These are phyloP conservation scores for Tenthredo mesomela DNA, from an alignment of 2,888 invertebrate species.

Conservation along the genomic window DNA sequence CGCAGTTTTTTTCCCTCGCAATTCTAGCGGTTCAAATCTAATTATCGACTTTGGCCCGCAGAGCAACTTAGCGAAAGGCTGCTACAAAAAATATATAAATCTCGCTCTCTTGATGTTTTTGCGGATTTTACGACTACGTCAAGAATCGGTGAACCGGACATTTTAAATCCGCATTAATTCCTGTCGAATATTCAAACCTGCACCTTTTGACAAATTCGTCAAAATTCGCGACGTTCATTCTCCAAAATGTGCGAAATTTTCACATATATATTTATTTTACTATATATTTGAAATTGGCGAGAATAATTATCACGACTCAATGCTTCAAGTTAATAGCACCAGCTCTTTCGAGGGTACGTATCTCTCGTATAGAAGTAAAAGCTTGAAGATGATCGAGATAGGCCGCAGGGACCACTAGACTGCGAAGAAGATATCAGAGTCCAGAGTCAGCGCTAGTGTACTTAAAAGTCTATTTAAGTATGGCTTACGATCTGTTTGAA, in stretches of 20 bases:
- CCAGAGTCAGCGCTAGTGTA: conserved; percentile 7
- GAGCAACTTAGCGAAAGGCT: neutral
- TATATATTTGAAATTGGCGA: neutral
- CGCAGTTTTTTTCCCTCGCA: conserved; percentile 1
- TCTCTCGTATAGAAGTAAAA: neutral
- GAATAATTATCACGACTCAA: neutral
- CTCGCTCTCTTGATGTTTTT: neutral
- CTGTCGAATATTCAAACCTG: neutral
- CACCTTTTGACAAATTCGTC: neutral
- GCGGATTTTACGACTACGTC: neutral
- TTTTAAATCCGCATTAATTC: conserved; percentile 5
- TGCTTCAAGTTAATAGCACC: neutral
- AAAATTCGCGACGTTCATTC: neutral
- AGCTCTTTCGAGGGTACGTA: neutral
- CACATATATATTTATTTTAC: neutral
- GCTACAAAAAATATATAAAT: neutral
- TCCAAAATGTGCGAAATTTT: neutral
- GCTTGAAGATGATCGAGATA: conserved; percentile 7
- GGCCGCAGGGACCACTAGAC: neutral
- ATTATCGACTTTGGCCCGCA: conserved; percentile 10
- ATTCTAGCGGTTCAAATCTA: neutral
- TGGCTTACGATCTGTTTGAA: neutral
- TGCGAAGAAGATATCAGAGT: neutral
- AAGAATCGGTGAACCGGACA: neutral
- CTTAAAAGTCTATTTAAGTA: neutral